phyloP scores from a whole-genome alignment of 2,113 vertebrate species.

The Peucedramus taeniatus region DNA sequence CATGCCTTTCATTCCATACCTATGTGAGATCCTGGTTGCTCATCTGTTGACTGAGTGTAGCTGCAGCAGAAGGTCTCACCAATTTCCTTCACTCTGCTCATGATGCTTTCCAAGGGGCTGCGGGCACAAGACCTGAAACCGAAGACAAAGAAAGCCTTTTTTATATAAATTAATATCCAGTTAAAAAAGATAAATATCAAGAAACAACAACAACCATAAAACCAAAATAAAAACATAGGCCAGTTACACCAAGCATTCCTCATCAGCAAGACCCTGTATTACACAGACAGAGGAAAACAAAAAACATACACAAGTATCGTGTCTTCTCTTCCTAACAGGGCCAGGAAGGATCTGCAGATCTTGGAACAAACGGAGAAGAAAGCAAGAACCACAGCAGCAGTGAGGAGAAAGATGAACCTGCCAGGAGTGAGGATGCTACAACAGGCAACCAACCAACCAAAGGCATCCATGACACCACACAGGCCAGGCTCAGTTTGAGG shows the following conservation, averaged over 20 bases:
- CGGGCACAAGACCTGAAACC: slow-evolving; percentile 82
- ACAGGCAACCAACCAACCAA: background rate
- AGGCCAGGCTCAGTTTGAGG: background rate
- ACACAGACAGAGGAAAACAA: background rate
- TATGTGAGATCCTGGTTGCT: slow-evolving; percentile 88
- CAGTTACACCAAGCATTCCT: background rate
- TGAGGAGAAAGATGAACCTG: background rate
- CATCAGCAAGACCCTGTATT: background rate
- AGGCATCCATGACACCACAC: accelerated
- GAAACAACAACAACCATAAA: background rate
- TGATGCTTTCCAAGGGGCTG: slow-evolving; percentile 81
- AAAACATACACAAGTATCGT: background rate
- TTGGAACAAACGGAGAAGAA: background rate
- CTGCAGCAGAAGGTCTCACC: slow-evolving; percentile 86
- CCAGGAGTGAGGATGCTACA: background rate
- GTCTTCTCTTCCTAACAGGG: background rate
- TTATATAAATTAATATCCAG: background rate
- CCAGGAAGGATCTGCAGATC: background rate
- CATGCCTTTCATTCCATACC: slow-evolving; percentile 66
- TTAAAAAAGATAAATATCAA: background rate
- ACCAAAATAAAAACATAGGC: background rate
- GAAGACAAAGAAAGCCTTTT: background rate
- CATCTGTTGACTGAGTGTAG: slow-evolving; percentile 86
- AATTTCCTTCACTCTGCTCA: slow-evolving; percentile 79
- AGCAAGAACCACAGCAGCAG: background rate